Evolutionary conservation across 2,888 invertebrate species (phyloP).

Genomic region (Pyrochroa serraticornis): DNA sequence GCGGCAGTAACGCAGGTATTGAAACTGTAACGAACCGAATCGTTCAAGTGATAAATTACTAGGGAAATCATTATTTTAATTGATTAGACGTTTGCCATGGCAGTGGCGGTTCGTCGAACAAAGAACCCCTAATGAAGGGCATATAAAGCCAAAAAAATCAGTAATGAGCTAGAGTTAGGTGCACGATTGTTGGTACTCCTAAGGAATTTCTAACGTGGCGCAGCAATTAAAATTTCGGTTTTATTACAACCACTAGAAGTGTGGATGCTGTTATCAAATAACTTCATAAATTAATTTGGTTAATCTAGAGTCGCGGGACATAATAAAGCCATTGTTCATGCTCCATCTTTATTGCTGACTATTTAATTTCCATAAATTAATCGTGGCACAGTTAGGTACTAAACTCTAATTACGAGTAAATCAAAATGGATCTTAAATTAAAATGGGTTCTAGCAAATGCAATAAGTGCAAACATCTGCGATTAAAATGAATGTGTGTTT

Average conservation of each 20-base stretch:
- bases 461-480: too few relatives aligned
- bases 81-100: too few relatives aligned
- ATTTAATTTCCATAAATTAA: slow-evolving; percentile 7
- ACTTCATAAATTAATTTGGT: slow-evolving; percentile 1
- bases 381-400: neutral
- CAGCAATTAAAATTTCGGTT: too few relatives aligned
- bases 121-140: neutral
- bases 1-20: neutral
- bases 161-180: neutral
- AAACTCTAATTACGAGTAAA: slow-evolving; percentile 1
- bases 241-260: too few relatives aligned
- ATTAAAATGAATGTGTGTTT: neutral
- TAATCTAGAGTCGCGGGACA: neutral
- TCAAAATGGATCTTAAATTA: slow-evolving; percentile 5
- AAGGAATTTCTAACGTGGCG: too few relatives aligned
- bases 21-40: too few relatives aligned
- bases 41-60: too few relatives aligned
- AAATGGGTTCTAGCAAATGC: neutral
- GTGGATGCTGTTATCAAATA: neutral
- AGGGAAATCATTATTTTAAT: too few relatives aligned
- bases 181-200: too few relatives aligned
- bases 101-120: too few relatives aligned
- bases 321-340: slow-evolving; percentile 4
- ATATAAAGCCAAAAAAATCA: neutral
- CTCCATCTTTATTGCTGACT: neutral